Conservation (phyloP, 30 jellyfish, hydroid and myxozoan species). For the Nemopilema nomurai region DNA sequence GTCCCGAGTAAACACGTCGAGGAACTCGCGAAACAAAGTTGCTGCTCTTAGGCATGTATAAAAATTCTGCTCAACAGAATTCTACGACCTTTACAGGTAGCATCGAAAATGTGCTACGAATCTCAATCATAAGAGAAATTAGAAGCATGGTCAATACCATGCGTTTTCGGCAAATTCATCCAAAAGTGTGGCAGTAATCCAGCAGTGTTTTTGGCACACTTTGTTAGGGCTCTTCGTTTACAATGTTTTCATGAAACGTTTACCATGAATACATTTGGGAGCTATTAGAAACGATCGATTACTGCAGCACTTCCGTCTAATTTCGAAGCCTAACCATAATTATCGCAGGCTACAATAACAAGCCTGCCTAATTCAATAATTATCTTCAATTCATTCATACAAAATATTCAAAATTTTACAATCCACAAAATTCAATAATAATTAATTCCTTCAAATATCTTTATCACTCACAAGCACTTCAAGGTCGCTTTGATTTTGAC, state of each 20-base stretch:
- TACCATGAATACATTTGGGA: too few species aligned
- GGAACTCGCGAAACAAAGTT: not conserved
- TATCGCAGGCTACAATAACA: not conserved
- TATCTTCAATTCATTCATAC: slow-evolving; percentile 53
- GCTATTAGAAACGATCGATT: too few species aligned
- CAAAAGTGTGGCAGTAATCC: slow-evolving; percentile 3
- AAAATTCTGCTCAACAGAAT: slow-evolving; percentile 54
- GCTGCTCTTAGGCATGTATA: slow-evolving; percentile 15
- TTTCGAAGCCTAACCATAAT: not conserved
- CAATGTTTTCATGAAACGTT: too few species aligned
- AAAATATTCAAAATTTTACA: slow-evolving; percentile 68
- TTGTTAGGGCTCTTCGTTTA: too few species aligned
- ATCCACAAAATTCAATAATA: slow-evolving; percentile 66
- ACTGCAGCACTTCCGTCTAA: not conserved
- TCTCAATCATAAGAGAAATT: slow-evolving; percentile 48
- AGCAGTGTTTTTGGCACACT: too few species aligned
- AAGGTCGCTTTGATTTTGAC: not conserved
- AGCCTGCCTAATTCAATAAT: slow-evolving; percentile 46
- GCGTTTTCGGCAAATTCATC: not conserved
- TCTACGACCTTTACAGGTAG: slow-evolving; percentile 9
- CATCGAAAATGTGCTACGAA: slow-evolving; percentile 15
- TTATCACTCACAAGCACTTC: slow-evolving; percentile 4
- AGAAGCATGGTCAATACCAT: slow-evolving; percentile 19
- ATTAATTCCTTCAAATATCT: slow-evolving; percentile 26
- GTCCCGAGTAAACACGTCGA: too few species aligned